phyloP scores from a whole-genome alignment of 2,797 vertebrate species.

The Diceros bicornis region DNA sequence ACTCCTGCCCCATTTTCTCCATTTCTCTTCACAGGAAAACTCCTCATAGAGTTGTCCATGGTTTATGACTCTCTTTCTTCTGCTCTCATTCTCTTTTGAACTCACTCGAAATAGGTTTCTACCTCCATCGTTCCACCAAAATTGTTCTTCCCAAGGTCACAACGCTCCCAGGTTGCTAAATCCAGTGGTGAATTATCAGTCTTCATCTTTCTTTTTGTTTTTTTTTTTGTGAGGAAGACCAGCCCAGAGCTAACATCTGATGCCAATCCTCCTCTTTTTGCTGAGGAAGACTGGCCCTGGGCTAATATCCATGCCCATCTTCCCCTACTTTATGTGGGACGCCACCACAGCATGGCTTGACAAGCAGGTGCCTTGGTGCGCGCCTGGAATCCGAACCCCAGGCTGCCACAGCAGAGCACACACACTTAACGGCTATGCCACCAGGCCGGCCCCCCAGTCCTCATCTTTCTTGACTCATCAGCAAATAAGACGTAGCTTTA shows the following conservation, averaged over 20 bases:
- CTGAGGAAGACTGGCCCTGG: too few relatives aligned
- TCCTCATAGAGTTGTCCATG: neutral
- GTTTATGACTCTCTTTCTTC: neutral
- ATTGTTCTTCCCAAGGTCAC: neutral
- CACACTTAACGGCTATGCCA: too few relatives aligned
- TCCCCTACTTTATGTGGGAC: too few relatives aligned
- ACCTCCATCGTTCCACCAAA: neutral
- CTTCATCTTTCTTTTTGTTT: neutral
- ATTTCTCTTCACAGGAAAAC: neutral
- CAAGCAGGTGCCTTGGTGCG: too few relatives aligned
- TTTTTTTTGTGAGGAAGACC: too few relatives aligned
- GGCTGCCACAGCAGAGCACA: too few relatives aligned
- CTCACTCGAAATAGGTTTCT: neutral
- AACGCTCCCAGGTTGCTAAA: neutral
- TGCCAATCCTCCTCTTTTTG: too few relatives aligned
- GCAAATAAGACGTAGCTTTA: neutral
- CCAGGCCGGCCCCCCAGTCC: neutral
- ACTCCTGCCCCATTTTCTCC: neutral
- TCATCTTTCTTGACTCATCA: neutral
- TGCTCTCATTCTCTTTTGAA: neutral
- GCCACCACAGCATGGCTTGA: too few relatives aligned
- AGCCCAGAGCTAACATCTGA: too few relatives aligned
- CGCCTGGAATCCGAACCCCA: too few relatives aligned
- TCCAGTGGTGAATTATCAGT: neutral
- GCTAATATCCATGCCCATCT: too few relatives aligned